phyloP scores from a whole-genome alignment of 1,140 invertebrate genomes.

The Bombyx mandarina region DNA sequence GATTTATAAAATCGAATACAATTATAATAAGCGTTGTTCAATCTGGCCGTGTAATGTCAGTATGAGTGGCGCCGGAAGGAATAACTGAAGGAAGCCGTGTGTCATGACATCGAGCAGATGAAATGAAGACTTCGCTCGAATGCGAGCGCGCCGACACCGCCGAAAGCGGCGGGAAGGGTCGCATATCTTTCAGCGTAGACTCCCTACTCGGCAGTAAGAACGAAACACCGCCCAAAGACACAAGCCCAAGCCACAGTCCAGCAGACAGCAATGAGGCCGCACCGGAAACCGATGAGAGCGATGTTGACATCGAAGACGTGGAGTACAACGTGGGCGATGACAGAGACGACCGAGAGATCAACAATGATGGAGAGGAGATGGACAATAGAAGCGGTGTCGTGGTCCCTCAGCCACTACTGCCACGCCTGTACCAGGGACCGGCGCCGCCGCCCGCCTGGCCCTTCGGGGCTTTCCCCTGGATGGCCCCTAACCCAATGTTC shows the following conservation, averaged over 20 bases:
- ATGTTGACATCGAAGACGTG: slow-evolving; percentile 62
- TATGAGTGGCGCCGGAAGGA: too few relatives aligned
- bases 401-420: slow-evolving; percentile 58
- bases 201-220: slow-evolving; percentile 45
- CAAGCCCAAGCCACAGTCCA: slow-evolving; percentile 42
- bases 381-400: slow-evolving; percentile 49
- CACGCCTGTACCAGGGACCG: slow-evolving; percentile 54
- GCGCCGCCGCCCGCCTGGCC: slow-evolving; percentile 53
- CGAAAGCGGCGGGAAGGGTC: slow-evolving; percentile 52
- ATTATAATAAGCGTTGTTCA: not conserved
- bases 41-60: too few relatives aligned
- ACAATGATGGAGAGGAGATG: slow-evolving; percentile 38
- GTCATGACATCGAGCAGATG: slow-evolving; percentile 56
- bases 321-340: slow-evolving; percentile 50
- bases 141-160: slow-evolving; percentile 59
- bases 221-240: slow-evolving; percentile 31
- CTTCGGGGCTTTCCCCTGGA: slow-evolving; percentile 63
- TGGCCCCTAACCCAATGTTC: slow-evolving; percentile 63
- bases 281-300: slow-evolving; percentile 51
- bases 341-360: slow-evolving; percentile 40
- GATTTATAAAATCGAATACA: slow-evolving; percentile 2
- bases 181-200: slow-evolving; percentile 66
- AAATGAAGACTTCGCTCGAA: slow-evolving; percentile 67
- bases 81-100: slow-evolving; percentile 13
- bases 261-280: slow-evolving; percentile 44